These are phyloP conservation scores for Darevskia nairensis DNA, from an alignment of 2,797 vertebrate species.

Conservation along the genomic window DNA sequence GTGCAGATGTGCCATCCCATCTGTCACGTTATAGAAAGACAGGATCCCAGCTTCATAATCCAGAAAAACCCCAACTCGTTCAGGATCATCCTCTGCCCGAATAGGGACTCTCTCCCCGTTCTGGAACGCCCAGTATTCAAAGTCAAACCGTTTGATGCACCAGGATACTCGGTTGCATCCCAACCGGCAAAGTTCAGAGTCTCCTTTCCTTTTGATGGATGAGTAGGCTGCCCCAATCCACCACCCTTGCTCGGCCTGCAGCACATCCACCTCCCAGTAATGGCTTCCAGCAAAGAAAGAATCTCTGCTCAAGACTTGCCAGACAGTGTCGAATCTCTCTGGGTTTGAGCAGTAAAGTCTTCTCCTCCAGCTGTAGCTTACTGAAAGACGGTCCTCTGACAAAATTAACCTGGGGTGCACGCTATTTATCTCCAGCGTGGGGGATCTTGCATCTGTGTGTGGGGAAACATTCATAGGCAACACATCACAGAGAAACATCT, in stretches of 20 bases:
- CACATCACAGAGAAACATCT: no score
- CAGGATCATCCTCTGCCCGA: slow-evolving; percentile 64
- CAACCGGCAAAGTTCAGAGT: slow-evolving; percentile 67
- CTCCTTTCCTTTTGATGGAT: slow-evolving; percentile 75
- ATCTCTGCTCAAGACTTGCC: slow-evolving; percentile 79
- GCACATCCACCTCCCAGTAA: slow-evolving; percentile 82
- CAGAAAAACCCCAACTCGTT: slow-evolving; percentile 75
- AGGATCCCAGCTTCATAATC: slow-evolving; percentile 81
- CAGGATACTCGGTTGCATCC: slow-evolving; percentile 80
- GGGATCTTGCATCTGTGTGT: slow-evolving; percentile 77
- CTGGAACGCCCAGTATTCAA: slow-evolving; percentile 83
- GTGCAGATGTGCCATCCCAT: slow-evolving; percentile 77
- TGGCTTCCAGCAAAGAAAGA: slow-evolving; percentile 78
- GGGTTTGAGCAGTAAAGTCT: slow-evolving; percentile 62
- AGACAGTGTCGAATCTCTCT: slow-evolving; percentile 73
- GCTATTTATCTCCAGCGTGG: slow-evolving; percentile 74
- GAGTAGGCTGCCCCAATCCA: slow-evolving; percentile 78
- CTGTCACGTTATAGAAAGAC: slow-evolving; percentile 75
- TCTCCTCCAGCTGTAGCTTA: slow-evolving; percentile 67
- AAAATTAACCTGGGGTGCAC: slow-evolving; percentile 75
- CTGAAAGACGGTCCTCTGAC: slow-evolving; percentile 65
- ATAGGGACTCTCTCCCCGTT: slow-evolving; percentile 76
- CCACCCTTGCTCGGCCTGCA: slow-evolving; percentile 75
- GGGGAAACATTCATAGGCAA: slow-evolving; percentile 11
- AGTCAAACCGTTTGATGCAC: slow-evolving; percentile 80